Conservation (phyloP, 2,797 vertebrate genomes). For the Rhyacichthys aspro region DNA sequence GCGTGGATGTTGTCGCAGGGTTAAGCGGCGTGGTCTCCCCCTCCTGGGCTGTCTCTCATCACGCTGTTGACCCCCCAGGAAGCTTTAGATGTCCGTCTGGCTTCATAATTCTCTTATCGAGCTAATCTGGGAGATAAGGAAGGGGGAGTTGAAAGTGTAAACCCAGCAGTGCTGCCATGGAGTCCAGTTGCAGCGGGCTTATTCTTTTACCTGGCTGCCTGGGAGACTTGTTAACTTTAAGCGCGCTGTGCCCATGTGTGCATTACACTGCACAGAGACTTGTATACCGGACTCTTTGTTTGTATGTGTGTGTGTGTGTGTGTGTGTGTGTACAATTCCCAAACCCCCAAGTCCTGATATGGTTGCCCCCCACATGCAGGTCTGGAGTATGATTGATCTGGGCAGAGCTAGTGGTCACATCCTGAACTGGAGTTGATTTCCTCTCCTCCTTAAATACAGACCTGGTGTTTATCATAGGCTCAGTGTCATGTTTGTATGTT, state of each 20-base stretch:
- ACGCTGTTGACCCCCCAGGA: conserved; percentile 85
- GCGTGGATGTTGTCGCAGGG: conserved; percentile 54
- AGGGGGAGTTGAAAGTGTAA: conserved; percentile 84
- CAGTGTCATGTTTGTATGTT: conserved; percentile 85
- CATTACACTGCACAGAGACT: conserved; percentile 46
- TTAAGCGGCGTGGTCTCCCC: conserved; percentile 65
- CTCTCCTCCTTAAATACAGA: conserved; percentile 76
- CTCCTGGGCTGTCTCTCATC: conserved; percentile 84
- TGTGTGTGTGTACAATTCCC: conserved; percentile 23
- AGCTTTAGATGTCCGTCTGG: conserved; percentile 84
- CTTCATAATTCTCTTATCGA: conserved; percentile 88
- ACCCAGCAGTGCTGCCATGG: conserved; percentile 74
- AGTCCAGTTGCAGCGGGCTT: conserved; percentile 76
- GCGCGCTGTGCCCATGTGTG: conserved; percentile 44
- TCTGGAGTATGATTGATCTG: conserved; percentile 81
- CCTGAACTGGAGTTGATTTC: conserved; percentile 85
- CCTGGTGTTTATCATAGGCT: conserved; percentile 83
- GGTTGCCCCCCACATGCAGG: conserved; percentile 69
- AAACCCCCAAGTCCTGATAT: conserved; percentile 38
- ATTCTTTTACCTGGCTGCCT: conserved; percentile 76
- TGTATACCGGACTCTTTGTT: conserved; percentile 51
- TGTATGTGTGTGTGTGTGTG: conserved; percentile 36
- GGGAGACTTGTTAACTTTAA: conserved; percentile 61
- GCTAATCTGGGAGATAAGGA: conserved; percentile 83
- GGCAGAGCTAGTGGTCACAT: conserved; percentile 82